These are phyloP conservation scores for Salpingus planirostris DNA, from an alignment of 2,888 invertebrate genomes.

Conservation along the genomic window DNA sequence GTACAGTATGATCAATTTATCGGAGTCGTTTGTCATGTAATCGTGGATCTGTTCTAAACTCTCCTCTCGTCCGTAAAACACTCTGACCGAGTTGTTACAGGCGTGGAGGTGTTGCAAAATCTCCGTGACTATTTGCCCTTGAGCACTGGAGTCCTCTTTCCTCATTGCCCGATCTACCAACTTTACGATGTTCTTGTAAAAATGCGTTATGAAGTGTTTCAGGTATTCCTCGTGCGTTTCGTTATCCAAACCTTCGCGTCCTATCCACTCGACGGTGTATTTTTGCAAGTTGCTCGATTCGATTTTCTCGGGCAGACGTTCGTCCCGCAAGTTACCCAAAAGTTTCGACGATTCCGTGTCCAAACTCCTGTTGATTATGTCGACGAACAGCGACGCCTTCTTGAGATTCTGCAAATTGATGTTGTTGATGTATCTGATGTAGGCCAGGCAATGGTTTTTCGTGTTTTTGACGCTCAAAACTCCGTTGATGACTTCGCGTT, in stretches of 20 bases:
- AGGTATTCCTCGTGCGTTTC: constrained; percentile 92
- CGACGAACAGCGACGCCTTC: constrained; percentile 90
- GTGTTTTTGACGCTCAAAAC: constrained; percentile 88
- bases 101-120: constrained; percentile 92
- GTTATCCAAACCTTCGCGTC: constrained; percentile 84
- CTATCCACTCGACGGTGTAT: constrained; percentile 95
- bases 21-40: constrained; percentile 76
- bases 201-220: constrained; percentile 88
- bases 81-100: constrained; percentile 86
- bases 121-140: constrained; percentile 89
- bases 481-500: constrained; percentile 95
- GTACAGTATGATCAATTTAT: constrained; percentile 83
- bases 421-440: constrained; percentile 92
- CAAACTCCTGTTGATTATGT: constrained; percentile 83
- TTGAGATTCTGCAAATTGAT: constrained; percentile 92
- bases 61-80: constrained; percentile 88
- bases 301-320: constrained; percentile 79
- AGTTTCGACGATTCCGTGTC: constrained; percentile 90
- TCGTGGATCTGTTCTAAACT: constrained; percentile 69
- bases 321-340: constrained; percentile 81
- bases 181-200: constrained; percentile 86
- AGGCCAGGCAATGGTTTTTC: constrained; percentile 91
- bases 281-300: constrained; percentile 83
- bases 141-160: constrained; percentile 89
- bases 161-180: constrained; percentile 92